Evolutionary conservation across 2,888 invertebrate species (phyloP), one percentile per base, ranked within the genome.

Genomic region (Agrochola lychnidis): DNA sequence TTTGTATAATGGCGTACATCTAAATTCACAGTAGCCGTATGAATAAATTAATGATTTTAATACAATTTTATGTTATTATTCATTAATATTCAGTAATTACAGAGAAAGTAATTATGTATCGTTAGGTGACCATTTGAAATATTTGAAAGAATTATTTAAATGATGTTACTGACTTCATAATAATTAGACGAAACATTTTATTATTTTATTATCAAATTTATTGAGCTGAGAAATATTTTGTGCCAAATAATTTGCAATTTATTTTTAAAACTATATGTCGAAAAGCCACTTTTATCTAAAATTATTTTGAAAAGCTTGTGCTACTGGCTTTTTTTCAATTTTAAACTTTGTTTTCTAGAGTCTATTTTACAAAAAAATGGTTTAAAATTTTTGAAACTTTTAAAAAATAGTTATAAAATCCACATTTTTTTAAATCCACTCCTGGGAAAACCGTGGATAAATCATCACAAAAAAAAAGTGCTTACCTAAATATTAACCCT

Each of bases 21-120:
- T 75, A 85, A 90, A 89, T 89, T 89, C 85, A 91, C 91, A 88
- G 92, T 88, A 91, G 91, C 92, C 25, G 81, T 78, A 88, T 78
- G 84, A 85, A 88, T 88, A 86, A 19, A 86, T 90, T 87, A 86
- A 73, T 82, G 77, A 78, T 70, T 74, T 82, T 67, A 63, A 78
- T 78, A 78, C 78, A 84, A 87, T 88, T 88, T 82, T 73, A 82
- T 84, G 79, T 85, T 89, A 85, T 84, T 90, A 84, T 87, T 88
- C 79, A 84, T 51, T 51, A 51, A 7, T 51, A 51, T 51, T 51
- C 19, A 3, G 3, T 51, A 51, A 51, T 89, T 83, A 82, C 53
- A 51, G 79, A 81, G 85, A 88, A 87, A 88, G 89, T 80, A 78
- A 79, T 73, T 71, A 81, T 69, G 70, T 61, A 64, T 86, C 74